Evolutionary conservation across 2,888 invertebrate species (phyloP).

Genomic region (Rhorus exstirpatorius): DNA sequence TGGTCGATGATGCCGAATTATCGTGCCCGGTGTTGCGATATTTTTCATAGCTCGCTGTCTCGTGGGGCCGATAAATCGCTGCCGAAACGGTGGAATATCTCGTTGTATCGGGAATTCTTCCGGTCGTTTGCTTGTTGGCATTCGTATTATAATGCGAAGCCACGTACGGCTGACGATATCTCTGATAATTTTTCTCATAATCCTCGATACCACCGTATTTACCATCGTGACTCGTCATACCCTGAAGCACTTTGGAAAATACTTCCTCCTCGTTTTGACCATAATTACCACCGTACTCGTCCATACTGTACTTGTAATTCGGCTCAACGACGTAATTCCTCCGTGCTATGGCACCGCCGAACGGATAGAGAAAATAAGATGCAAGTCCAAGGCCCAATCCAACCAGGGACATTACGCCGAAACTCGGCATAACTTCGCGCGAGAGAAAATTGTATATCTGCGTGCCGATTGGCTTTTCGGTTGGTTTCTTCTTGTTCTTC

Average conservation of each 20-base stretch:
- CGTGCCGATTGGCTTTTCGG: conserved; percentile 89
- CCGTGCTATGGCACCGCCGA: conserved; percentile 89
- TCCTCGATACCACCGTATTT: conserved; percentile 73
- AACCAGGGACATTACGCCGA: conserved; percentile 91
- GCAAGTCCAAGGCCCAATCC: conserved; percentile 92
- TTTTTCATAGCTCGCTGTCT: conserved; percentile 75
- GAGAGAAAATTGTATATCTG: conserved; percentile 93
- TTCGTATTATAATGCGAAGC: conserved; percentile 81
- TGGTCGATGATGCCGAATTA: conserved; percentile 79
- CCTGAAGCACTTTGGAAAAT: conserved; percentile 91
- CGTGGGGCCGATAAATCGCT: conserved; percentile 75
- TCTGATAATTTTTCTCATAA: conserved; percentile 80
- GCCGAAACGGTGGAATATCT: conserved; percentile 74
- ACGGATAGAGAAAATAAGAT: conserved; percentile 92
- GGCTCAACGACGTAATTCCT: conserved; percentile 88
- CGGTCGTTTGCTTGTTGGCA: conserved; percentile 84
- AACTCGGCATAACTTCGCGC: conserved; percentile 93
- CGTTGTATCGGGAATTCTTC: conserved; percentile 72
- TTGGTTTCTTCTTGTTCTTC: conserved; percentile 87
- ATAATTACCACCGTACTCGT: conserved; percentile 90
- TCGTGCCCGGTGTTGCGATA: conserved; percentile 81
- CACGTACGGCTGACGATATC: conserved; percentile 78
- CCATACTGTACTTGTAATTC: conserved; percentile 89
- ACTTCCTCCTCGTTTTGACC: conserved; percentile 93
- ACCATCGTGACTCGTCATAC: conserved; percentile 87